phyloP scores from a whole-genome alignment of 1,140 invertebrate species.

The Papilio dardanus region DNA sequence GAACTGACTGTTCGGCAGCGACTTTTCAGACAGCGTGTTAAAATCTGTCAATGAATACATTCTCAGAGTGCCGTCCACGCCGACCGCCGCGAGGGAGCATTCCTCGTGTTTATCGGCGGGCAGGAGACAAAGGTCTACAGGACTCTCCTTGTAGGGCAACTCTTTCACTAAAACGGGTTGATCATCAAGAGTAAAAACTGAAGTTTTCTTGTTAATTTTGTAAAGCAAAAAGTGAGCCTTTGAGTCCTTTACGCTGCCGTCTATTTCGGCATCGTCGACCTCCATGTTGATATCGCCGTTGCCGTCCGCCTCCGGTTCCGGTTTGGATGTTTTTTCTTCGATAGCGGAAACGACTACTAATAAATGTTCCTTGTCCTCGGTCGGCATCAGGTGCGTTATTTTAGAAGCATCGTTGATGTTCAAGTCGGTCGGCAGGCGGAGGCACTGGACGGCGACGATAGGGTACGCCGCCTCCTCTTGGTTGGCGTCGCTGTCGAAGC shows the following conservation, averaged over 20 bases:
- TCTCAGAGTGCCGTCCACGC: constrained; percentile 87
- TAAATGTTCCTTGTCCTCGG: constrained; percentile 85
- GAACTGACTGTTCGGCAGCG: constrained; percentile 86
- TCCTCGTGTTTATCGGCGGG: constrained; percentile 80
- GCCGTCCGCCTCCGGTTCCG: constrained; percentile 57
- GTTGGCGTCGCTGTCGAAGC: constrained; percentile 74
- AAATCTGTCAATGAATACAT: constrained; percentile 86
- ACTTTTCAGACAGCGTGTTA: constrained; percentile 84
- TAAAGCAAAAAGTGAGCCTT: constrained; percentile 73
- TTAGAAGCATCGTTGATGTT: constrained; percentile 77
- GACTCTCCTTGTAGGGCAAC: constrained; percentile 85
- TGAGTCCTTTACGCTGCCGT: constrained; percentile 57
- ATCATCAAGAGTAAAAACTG: constrained; percentile 78
- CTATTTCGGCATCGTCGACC: constrained; percentile 60
- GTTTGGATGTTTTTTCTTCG: constrained; percentile 59
- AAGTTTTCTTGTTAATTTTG: constrained; percentile 71
- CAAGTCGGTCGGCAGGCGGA: constrained; percentile 78
- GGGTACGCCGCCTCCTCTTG: constrained; percentile 65
- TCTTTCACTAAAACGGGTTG: constrained; percentile 85
- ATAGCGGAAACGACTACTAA: constrained; percentile 84
- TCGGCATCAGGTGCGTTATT: constrained; percentile 85
- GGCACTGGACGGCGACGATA: constrained; percentile 80
- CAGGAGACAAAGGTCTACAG: constrained; percentile 86
- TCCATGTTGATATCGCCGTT: constrained; percentile 73
- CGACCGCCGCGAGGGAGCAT: constrained; percentile 79